These are phyloP conservation scores for Eolophus roseicapilla DNA, from an alignment of 2,113 vertebrate species.

Conservation along the genomic window DNA sequence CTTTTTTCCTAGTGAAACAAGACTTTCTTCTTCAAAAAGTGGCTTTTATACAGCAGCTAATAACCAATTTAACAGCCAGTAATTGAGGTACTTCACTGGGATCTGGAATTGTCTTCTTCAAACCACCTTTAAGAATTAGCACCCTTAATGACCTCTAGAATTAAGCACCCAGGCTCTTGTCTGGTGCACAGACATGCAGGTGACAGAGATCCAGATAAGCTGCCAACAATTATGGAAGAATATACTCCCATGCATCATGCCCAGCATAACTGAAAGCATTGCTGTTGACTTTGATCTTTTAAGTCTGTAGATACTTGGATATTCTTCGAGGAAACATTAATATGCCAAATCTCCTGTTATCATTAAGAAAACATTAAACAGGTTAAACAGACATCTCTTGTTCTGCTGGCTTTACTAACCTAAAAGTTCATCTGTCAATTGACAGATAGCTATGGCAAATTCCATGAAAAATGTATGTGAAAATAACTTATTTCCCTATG, in stretches of 20 bases:
- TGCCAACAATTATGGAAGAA: background rate
- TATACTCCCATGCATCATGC: background rate
- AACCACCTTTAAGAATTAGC: background rate
- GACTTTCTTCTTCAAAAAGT: background rate
- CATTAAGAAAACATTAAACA: constrained; percentile 3
- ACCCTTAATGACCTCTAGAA: background rate
- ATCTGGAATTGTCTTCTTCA: background rate
- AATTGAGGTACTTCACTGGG: background rate
- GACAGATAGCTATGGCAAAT: background rate
- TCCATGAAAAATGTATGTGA: background rate
- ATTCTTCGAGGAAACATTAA: constrained; percentile 18
- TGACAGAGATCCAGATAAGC: background rate
- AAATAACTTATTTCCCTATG: background rate
- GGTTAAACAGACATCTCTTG: background rate
- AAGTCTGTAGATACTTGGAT: constrained; percentile 6
- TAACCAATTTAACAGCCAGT: background rate
- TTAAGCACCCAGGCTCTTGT: background rate
- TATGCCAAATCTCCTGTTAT: background rate
- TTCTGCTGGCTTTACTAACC: background rate
- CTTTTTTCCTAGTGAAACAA: background rate
- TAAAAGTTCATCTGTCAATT: background rate
- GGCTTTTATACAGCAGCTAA: background rate
- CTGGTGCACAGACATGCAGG: background rate
- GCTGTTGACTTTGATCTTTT: constrained; percentile 1
- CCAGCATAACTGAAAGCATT: background rate